Evolutionary conservation across 2,113 vertebrate genomes (phyloP), one percentile per base, ranked within the genome.

Genomic region (Xiphias gladius): DNA sequence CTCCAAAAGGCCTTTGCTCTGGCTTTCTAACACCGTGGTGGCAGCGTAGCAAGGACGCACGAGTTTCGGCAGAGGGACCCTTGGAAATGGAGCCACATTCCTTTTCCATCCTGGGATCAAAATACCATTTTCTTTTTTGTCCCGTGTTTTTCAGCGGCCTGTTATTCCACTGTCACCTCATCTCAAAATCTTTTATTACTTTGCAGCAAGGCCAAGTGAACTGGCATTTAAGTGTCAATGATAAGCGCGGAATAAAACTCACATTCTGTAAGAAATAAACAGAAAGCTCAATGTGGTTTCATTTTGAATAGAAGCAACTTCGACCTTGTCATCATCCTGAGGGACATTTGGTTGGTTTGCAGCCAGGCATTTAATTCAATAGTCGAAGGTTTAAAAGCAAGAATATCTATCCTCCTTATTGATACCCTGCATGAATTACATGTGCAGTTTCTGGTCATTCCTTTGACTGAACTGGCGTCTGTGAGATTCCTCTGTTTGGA

Each of bases 21-120:
- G 24, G 64, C n/a, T 70, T 85, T 88, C 83, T 92, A 73, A 87
- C 91, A 89, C 85, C 10, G 7, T 0, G 12, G 79, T 88, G 86
- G 66, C 71, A 85, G 58, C 66, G 28, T 92, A 67, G 85, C 89
- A 90, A 1, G 43, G 77, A 84, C 73, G 24, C 80, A 85, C 12
- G 55, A 92, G 46, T 84, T 91, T 91, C 85, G 76, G 76, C 80
- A 75, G 81, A 62, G 9, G 37, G 59, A 58, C 48, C 48, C 69
- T 78, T 30, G 48, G 55, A 61, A 55, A 39, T 37, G 26, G 30
- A 76, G 57, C 30, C 66, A 48, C 48, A 73, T 64, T 74, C 69
- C 48, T 57, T 62, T 79, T 64, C 79, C 11, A 30, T 22, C 35
- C 9, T 10, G 22, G 20, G 46, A 61, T 71, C 22, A 64, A 59